Percentiles rank a stretch among this genome's conserved stretches.
Evolutionary conservation across 2,113 vertebrate species (phyloP).

Genomic region (Bujurquina vittata): DNA sequence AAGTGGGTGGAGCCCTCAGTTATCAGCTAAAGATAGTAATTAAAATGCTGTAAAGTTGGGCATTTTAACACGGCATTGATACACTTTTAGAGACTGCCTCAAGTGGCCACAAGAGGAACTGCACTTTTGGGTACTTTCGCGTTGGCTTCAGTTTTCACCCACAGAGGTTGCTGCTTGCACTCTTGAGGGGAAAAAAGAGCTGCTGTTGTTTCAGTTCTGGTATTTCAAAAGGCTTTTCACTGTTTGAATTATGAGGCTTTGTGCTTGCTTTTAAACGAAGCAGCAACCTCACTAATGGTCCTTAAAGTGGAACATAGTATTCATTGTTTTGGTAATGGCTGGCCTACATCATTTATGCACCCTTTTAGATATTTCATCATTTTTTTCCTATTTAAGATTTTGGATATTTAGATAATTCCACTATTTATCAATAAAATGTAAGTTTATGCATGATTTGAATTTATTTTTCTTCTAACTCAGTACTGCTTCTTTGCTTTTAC

Average conservation of each 20-base stretch:
- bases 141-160: slow-evolving; percentile 3
- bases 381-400: neutral
- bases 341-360: neutral
- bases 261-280: neutral
- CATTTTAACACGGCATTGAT: too few relatives aligned
- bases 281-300: neutral
- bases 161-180: neutral
- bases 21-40: neutral
- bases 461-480: neutral
- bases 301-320: neutral
- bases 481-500: neutral
- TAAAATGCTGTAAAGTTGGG: neutral
- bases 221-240: neutral
- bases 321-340: neutral
- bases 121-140: neutral
- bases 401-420: too few relatives aligned
- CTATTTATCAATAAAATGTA: too few relatives aligned
- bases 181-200: neutral
- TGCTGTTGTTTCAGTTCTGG: neutral
- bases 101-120: neutral
- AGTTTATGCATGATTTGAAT: neutral
- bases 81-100: neutral
- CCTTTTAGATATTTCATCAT: neutral
- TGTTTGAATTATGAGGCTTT: neutral
- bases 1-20: neutral